Base-by-base conservation (phyloP, 2,797 vertebrate genomes). In the Acanthis flammea region DNA sequence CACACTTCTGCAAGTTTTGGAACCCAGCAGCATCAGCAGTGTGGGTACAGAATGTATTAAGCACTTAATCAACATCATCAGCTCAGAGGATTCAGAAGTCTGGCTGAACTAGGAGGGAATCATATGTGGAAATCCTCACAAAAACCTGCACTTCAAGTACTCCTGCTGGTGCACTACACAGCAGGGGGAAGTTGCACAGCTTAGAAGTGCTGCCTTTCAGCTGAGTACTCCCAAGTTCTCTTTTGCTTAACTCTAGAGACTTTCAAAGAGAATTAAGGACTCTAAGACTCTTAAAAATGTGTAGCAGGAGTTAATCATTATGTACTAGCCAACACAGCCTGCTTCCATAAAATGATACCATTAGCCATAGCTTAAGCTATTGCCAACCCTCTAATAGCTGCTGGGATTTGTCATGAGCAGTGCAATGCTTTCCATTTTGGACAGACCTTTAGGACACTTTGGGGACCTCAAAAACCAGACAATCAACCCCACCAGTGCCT, bases 31-130 rank as follows among this genome's bases (percentile, higher is more conserved):
- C 80, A 91, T 47, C 3, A 2, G 63, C 25, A 62, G 58, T 4
- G 23, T 2, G 0, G 39, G 42, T 47, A 72, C 13, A 35, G 55
- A 90, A 76, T 3, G 9, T 27, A 90, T 66, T 55, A 93, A 81
- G 60, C 62, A 82, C 74, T 93, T 93, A 80, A 91, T 88, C 88
- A 94, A 84, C 82, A 92, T 18, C 63, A 92, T 50, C 77, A 92
- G n/a, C 90, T 90, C 74, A 45, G 70, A 86, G 17, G 35, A 78
- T 30, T 70, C 86, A 73, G 47, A 80, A 86, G 51, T 28, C 80
- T 86, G 48, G n/a, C 78, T 73, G 74, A 90, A 90, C 37, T 68
- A 76, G 74, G 63, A 86, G 60, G 22, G 53, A 78, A 82, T 76
- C 11, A 2, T 6, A 51, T 1, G 15, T 27, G 41, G 80, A 91